Evolutionary conservation across 1,140 invertebrate species (phyloP), one percentile per base, ranked within the genome.

Genomic region (Thereuonema tuberculata): DNA sequence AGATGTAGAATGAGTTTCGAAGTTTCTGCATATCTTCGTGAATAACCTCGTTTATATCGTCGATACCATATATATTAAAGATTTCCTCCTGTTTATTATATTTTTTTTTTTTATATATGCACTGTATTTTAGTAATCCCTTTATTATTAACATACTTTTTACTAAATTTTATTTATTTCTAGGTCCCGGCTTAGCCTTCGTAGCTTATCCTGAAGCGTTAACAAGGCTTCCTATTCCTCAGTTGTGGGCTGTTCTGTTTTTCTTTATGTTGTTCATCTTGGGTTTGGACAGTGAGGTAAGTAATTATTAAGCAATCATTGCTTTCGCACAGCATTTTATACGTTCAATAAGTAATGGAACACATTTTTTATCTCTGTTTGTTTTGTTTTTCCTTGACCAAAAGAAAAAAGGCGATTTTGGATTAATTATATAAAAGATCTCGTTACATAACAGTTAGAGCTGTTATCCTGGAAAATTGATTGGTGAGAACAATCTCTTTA

Each of bases 201-300:
- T 78, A 25, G 76, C 75, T 14, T 81, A 81, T 67, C 79, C 79
- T 1, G 77, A 77, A 64, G 79, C 77, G 1, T 67, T 80, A n/a
- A 66, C 74, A 14, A 65, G 73, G 29, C 71, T 80, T 69, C 77
- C 77, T 0, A 63, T 72, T 15, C 69, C 77, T 3, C 74, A 74
- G 2, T 54, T 80, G 2, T 80, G 79, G 79, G 72, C 77, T 0
- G 62, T 75, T 17, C 57, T 78, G 2, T 80, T 80, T 67, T 80
- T 80, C 66, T 63, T 79, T 46, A 74, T 72, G 68, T 55, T 74
- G 9, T 74, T 74, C 62, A 66, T 72, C 24, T 53, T 72, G 1
- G 71, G 71, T n/a, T 64, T 73, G 14, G 71, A 72, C 53, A 68
- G 66, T 55, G 62, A 67, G 59, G 66, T 66, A 60, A 55, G 53